Base-by-base conservation (phyloP, 2,888 invertebrate genomes). In the Rhingia rostrata region DNA sequence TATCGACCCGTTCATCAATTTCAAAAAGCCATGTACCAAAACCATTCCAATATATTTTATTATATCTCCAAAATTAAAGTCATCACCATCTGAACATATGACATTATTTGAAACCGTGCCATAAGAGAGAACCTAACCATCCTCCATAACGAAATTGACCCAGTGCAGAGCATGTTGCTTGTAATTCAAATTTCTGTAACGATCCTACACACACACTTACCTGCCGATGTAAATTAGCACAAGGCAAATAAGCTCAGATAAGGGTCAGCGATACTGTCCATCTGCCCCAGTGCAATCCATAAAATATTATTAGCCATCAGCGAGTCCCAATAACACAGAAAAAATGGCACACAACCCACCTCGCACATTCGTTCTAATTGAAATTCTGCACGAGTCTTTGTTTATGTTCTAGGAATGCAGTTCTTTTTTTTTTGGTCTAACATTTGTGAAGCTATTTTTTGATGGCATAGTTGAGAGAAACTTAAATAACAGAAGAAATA, bases 331-430 rank as follows among this genome's bases (percentile, higher is more conserved):
- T 80, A 70, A 60, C 74, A 66, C 69, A 70, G 74, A 79, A 49
- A 79, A 84, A 67, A 81, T 72, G 47, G 85, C 81, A 74, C 85
- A 84, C 39, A 64, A 72, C 77, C 78, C 69, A 78, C 80, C 77
- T 85, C 86, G 79, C 86, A 78, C 63, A 74, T 53, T 80, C 78
- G 61, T 83, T 86, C 87, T 87, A 87, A 87, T 87, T 87, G 87
- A 87, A 87, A 87, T 87, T 86, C 87, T 86, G 87, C 87, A 87
- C 87, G 87, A 87, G 86, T 85, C 82, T 77, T 60, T 79, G 74
- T 77, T 78, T 77, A 60, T 79, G 74, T 79, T 75, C 81, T 73
- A 82, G 75, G 75, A 77, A 80, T 85, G 75, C 85, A 45, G 61
- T 37, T 56, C 70, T 51, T 43, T 61, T 61, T 49, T 47, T 66